Base-by-base conservation (phyloP, 2,888 invertebrate species). In the Chirona hameri region DNA sequence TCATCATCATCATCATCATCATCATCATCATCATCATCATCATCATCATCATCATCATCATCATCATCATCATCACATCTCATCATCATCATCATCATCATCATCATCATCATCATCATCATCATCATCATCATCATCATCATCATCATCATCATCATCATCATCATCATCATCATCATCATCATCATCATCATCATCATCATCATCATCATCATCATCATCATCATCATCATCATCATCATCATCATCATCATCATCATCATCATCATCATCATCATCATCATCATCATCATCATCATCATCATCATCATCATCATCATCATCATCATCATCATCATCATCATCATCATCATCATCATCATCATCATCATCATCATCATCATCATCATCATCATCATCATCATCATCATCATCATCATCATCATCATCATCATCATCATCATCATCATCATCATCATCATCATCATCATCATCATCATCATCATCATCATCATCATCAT, bases 1-100 rank as follows among this genome's bases (percentile, higher is more conserved):
- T 65, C 65, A 65, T 65, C n/a, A 65, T 65, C 65, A n/a, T 65
- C n/a, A 65, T 65, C n/a, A 65, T 65, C n/a, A 65, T 65, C n/a
- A 65, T 65, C n/a, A 65, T 65, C 65, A 65, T 65, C n/a, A 65
- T 65, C 65, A 65, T 65, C n/a, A 65, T 65, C n/a, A n/a, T n/a
- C n/a, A n/a, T n/a, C n/a, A n/a, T n/a, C n/a, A n/a, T n/a, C n/a
- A n/a, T n/a, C n/a, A n/a, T n/a, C n/a, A n/a, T n/a, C n/a, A n/a
- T n/a, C n/a, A n/a, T n/a, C n/a, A n/a, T n/a, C n/a, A n/a, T n/a
- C n/a, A n/a, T n/a, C n/a, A n/a, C n/a, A n/a, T n/a, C n/a, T n/a
- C n/a, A n/a, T n/a, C n/a, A n/a, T n/a, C n/a, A n/a, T n/a, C n/a
- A n/a, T n/a, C n/a, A n/a, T n/a, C n/a, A n/a, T n/a, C n/a, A n/a